These are phyloP conservation scores for Fulmarus glacialis DNA, from an alignment of 2,113 vertebrate species.

Conservation along the genomic window DNA sequence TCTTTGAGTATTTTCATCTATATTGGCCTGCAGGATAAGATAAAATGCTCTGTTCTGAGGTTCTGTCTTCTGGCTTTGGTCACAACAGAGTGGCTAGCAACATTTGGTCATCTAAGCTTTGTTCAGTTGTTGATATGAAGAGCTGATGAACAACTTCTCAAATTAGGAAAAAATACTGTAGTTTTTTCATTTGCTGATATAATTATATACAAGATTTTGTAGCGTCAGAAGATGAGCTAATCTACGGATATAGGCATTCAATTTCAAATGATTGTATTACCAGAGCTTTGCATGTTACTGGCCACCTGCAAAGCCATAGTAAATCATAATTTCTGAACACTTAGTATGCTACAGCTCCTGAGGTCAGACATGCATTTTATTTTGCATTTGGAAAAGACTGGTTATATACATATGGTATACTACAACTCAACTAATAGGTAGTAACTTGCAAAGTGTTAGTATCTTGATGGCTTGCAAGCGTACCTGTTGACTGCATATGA, in stretches of 20 bases:
- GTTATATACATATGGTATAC: background rate
- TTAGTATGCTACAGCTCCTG: background rate
- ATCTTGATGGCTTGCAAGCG: background rate
- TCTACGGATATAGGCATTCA: rapidly evolving
- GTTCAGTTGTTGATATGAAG: background rate
- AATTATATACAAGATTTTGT: background rate
- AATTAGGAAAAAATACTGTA: background rate
- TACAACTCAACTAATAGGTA: background rate
- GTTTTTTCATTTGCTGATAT: background rate
- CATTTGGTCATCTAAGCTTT: background rate
- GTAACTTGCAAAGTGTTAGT: background rate
- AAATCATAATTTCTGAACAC: background rate
- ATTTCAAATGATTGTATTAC: background rate
- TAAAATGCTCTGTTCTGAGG: background rate
- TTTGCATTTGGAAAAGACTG: background rate
- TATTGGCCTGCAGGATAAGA: background rate
- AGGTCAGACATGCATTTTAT: background rate
- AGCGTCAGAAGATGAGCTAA: background rate
- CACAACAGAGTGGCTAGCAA: background rate
- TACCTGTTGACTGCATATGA: background rate
- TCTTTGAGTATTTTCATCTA: background rate
- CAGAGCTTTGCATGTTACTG: background rate
- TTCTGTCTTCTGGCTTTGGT: background rate
- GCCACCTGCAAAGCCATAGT: background rate
- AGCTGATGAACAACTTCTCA: background rate